Base-by-base conservation (phyloP, 2,113 vertebrate genomes). In the Lanius collurio region DNA sequence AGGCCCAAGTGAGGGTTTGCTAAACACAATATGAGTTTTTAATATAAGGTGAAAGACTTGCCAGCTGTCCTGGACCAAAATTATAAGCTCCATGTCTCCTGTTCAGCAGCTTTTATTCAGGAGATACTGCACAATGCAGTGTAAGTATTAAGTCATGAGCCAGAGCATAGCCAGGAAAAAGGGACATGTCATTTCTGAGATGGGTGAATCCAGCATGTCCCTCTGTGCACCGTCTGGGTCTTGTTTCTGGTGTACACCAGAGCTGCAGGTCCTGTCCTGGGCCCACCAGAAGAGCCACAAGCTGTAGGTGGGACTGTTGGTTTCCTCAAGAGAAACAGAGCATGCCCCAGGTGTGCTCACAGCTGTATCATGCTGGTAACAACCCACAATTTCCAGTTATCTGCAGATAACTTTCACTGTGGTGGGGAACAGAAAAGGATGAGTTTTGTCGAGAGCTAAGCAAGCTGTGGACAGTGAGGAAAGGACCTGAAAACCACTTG, bases 181-280 rank as follows among this genome's bases (percentile, higher is more conserved):
- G 19, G 42, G 30, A 30, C 5, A 1, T 7, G 9, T 39, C 1
- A 23, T 69, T 86, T 77, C 79, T 76, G 49, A 59, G 52, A 18
- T 0, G 2, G 10, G 8, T 67, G 33, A 55, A 42, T 55, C 21
- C 44, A 57, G 13, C 46, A 11, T 11, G 7, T 52, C n/a, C 41
- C 24, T 47, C 52, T 46, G 31, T 31, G 22, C 37, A 9, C 0
- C 0, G 16, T 47, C 78, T 85, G 50, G 11, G 11, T 44, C 21
- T 84, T 44, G 24, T 28, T 85, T 57, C 49, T 78, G 37, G 13
- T 42, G 47, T 27, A 85, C 52, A 52, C 60, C 44, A 71, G 67
- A 67, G 20, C 24, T 76, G 56, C 50, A 87, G 21, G 8, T 83
- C 55, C 68, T 82, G 46, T 33, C 35, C 80, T 57, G 60, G 24